These are phyloP conservation scores for Periphyllus acericola DNA, from an alignment of 2,888 invertebrate species.

Conservation along the genomic window DNA sequence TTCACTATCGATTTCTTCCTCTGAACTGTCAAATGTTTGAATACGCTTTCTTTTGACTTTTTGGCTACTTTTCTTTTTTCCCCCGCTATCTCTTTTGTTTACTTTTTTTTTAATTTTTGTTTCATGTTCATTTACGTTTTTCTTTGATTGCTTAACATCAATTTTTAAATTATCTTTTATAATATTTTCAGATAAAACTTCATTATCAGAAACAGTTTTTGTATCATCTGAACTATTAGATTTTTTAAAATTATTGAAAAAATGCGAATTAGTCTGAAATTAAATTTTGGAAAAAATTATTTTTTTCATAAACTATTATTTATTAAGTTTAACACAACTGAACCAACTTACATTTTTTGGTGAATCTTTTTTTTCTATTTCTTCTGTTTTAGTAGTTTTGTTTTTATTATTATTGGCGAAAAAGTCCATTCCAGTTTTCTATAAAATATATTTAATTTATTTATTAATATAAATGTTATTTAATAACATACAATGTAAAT, in stretches of 20 bases:
- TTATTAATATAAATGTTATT: no score
- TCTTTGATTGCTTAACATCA: not conserved
- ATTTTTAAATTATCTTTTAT: not conserved
- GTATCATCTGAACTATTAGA: not conserved
- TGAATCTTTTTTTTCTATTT: slow-evolving; percentile 1
- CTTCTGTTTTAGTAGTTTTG: slow-evolving; percentile 1
- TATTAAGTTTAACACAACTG: not conserved
- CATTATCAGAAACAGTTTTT: not conserved
- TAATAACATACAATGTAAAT: not conserved
- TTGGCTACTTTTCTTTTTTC: slow-evolving; percentile 3
- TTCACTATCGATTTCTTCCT: slow-evolving; percentile 46
- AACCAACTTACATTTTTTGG: slow-evolving; percentile 17
- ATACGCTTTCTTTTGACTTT: slow-evolving; percentile 54
- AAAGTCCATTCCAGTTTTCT: slow-evolving; percentile 8
- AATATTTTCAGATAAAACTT: not conserved
- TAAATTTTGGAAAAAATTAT: not conserved
- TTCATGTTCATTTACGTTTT: not conserved
- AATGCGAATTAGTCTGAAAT: slow-evolving; percentile 39
- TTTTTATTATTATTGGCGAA: slow-evolving; percentile 11
- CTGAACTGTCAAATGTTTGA: slow-evolving; percentile 57
- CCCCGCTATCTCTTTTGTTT: slow-evolving; percentile 11
- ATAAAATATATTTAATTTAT: no score
- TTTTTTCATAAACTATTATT: not conserved
- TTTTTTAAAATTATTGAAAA: slow-evolving; percentile 37
- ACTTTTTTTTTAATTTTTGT: not conserved